Percentiles rank a stretch among this genome's conserved stretches.
These are phyloP conservation scores for Lepidocyrtinus sp. DNA, from an alignment of 2,888 invertebrate genomes.

Conservation along the genomic window DNA sequence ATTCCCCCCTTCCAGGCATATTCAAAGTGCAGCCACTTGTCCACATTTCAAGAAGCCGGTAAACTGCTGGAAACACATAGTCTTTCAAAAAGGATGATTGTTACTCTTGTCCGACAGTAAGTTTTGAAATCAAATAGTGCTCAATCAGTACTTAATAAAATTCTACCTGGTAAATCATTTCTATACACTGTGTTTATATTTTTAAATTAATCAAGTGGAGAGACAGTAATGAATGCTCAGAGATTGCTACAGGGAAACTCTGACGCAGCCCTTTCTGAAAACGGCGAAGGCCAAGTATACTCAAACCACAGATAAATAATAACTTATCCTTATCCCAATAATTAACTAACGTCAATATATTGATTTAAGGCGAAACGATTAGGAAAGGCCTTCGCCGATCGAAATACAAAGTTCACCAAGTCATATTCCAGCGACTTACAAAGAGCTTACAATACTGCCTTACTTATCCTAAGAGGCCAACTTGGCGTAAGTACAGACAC, in stretches of 20 bases:
- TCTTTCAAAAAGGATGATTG: conserved; percentile 21
- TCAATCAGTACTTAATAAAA: neutral
- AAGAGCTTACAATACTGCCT: conserved; percentile 62
- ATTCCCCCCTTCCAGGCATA: no score
- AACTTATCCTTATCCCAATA: neutral
- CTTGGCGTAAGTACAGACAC: no score
- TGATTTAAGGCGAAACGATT: conserved; percentile 57
- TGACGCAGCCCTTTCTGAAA: conserved; percentile 59
- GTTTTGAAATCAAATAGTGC: neutral
- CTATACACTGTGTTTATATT: neutral
- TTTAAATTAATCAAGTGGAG: conserved; percentile 56
- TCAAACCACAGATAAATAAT: no score
- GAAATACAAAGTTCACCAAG: conserved; percentile 43
- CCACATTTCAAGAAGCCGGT: no score
- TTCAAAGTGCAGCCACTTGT: no score
- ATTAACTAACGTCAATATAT: neutral
- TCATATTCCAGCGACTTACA: conserved; percentile 61
- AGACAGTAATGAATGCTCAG: conserved; percentile 62
- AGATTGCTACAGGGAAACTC: conserved; percentile 66
- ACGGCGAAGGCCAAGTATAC: conserved; percentile 63
- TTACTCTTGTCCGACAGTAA: conserved; percentile 67
- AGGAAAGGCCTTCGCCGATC: conserved; percentile 52
- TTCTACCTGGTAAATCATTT: neutral
- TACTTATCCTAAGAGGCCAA: conserved; percentile 53
- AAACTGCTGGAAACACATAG: no score